phyloP scores from a whole-genome alignment of 2,888 invertebrate genomes.

The Zygaena filipendulae region DNA sequence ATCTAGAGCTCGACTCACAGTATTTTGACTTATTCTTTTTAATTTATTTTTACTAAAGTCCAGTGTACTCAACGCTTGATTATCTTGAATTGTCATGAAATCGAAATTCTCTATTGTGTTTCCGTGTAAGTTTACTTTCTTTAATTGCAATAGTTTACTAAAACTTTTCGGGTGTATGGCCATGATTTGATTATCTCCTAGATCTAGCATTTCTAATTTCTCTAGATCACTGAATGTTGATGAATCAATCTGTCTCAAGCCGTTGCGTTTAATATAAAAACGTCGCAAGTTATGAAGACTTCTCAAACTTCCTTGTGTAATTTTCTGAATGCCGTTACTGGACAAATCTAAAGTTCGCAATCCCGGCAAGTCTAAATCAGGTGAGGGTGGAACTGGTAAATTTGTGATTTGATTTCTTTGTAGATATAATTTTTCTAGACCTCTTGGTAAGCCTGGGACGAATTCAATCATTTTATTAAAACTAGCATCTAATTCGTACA shows the following conservation, averaged over 20 bases:
- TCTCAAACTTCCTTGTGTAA: conserved; percentile 73
- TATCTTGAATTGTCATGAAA: conserved; percentile 75
- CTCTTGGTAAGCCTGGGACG: conserved; percentile 81
- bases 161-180: conserved; percentile 75
- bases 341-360: conserved; percentile 80
- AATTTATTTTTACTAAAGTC: conserved; percentile 83
- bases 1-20: conserved; percentile 72
- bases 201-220: conserved; percentile 77
- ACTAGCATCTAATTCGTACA: conserved; percentile 84
- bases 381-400: conserved; percentile 73
- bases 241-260: conserved; percentile 75
- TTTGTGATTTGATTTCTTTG: conserved; percentile 76
- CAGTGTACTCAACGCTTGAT: conserved; percentile 70
- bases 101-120: conserved; percentile 80
- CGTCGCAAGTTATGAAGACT: conserved; percentile 74
- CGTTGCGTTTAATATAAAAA: conserved; percentile 79
- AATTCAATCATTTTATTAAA: conserved; percentile 78
- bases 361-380: conserved; percentile 77
- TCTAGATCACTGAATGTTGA: conserved; percentile 76
- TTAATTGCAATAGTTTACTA: conserved; percentile 70
- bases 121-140: conserved; percentile 78
- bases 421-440: conserved; percentile 79
- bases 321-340: conserved; percentile 77
- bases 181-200: conserved; percentile 78
- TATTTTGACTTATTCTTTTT: conserved; percentile 72